Evolutionary conservation across 2,113 vertebrate genomes (phyloP).

Genomic region (Polypterus senegalus): DNA sequence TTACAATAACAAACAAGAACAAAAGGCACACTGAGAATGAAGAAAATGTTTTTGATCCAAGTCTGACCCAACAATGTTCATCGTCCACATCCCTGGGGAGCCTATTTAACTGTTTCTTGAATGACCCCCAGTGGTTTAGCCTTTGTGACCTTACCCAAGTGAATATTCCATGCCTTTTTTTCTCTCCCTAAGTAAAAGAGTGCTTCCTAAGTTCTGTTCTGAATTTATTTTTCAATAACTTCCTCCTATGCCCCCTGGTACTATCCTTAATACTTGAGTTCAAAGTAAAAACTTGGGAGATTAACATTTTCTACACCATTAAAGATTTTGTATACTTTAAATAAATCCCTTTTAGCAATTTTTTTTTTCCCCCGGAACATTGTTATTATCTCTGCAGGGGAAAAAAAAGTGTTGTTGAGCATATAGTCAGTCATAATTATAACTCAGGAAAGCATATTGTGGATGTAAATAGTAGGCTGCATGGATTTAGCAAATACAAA

Average conservation of each 20-base stretch:
- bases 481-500: too few species aligned
- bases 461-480: too few species aligned
- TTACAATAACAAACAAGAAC: slow-evolving; percentile 2
- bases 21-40: background rate
- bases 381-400: too few species aligned
- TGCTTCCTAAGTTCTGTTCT: slow-evolving; percentile 1
- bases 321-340: too few species aligned
- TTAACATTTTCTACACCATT: background rate
- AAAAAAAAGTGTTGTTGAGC: too few species aligned
- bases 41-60: background rate
- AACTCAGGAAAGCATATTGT: too few species aligned
- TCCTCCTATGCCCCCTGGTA: background rate
- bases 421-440: too few species aligned
- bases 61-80: background rate
- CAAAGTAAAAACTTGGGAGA: background rate
- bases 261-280: background rate
- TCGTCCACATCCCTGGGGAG: background rate
- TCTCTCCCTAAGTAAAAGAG: slow-evolving; percentile 1
- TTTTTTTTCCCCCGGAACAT: too few species aligned
- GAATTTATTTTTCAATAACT: slow-evolving; percentile 8
- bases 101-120: background rate
- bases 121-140: background rate
- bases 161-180: background rate
- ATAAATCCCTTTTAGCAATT: too few species aligned
- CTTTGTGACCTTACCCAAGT: background rate